These are phyloP conservation scores for Seriola aureovittata DNA, from an alignment of 2,113 vertebrate species.

Conservation along the genomic window DNA sequence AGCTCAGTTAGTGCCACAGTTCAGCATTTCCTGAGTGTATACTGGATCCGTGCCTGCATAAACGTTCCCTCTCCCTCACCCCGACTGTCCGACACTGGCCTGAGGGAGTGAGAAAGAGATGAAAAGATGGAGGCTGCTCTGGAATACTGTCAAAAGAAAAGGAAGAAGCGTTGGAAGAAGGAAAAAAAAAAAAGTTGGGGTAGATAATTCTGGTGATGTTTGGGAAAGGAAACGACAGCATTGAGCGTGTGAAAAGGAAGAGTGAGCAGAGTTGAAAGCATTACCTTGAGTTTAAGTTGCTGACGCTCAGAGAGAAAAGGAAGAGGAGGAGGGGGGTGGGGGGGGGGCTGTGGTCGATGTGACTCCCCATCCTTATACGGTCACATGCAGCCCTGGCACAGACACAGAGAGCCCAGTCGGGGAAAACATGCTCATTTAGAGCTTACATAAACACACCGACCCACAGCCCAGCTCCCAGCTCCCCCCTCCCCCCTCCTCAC, in stretches of 20 bases:
- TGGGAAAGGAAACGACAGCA: neutral
- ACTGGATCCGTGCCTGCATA: constrained; percentile 49
- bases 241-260: constrained; percentile 16
- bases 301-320: constrained; percentile 41
- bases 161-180: neutral
- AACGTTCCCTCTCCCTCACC: constrained; percentile 40
- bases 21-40: constrained; percentile 71
- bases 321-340: neutral
- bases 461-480: constrained; percentile 32
- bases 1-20: constrained; percentile 58
- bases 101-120: constrained; percentile 6
- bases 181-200: neutral
- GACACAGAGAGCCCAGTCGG: constrained; percentile 63
- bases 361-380: constrained; percentile 84
- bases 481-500: constrained; percentile 14
- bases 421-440: constrained; percentile 81
- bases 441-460: constrained; percentile 80
- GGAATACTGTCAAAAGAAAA: neutral
- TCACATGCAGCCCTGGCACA: constrained; percentile 79
- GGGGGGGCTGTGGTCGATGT: constrained; percentile 33
- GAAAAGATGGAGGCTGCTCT: constrained; percentile 20
- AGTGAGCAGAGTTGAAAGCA: constrained; percentile 9
- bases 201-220: neutral
- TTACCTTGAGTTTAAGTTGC: constrained; percentile 40
- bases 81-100: neutral